Percentiles rank a stretch among this genome's conserved stretches.
Conservation (phyloP, 2,888 invertebrate species). For the Nephrocerus scutellatus region DNA sequence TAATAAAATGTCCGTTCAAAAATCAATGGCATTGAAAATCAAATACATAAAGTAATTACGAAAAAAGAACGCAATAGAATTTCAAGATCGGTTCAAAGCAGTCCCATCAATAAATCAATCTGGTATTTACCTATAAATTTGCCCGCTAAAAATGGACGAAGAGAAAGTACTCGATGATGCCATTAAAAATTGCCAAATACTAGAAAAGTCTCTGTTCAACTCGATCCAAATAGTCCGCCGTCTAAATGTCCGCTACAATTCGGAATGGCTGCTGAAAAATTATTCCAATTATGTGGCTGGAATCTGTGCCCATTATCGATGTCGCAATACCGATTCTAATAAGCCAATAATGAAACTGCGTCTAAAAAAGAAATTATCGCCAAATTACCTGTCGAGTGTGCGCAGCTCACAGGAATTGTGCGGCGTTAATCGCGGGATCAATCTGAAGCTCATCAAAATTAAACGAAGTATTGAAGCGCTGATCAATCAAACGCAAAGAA, state of each 20-base stretch:
- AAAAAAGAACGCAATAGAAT: too few relatives aligned
- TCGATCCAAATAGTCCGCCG: constrained; percentile 28
- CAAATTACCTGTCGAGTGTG: constrained; percentile 9
- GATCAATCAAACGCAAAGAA: constrained; percentile 24
- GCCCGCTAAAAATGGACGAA: constrained; percentile 25
- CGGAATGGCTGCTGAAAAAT: constrained; percentile 28
- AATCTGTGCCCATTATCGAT: constrained; percentile 26
- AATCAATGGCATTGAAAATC: too few relatives aligned
- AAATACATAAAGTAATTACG: too few relatives aligned
- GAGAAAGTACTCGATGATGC: constrained; percentile 25
- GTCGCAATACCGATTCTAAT: too few relatives aligned
- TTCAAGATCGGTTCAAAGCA: too few relatives aligned
- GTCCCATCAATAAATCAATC: too few relatives aligned
- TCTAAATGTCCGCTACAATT: constrained; percentile 30
- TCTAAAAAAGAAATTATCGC: constrained; percentile 5
- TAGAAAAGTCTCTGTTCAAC: constrained; percentile 24
- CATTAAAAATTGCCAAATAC: constrained; percentile 24
- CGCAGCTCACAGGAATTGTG: constrained; percentile 27
- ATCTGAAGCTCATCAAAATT: constrained; percentile 28
- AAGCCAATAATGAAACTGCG: too few relatives aligned
- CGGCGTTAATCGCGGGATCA: constrained; percentile 25
- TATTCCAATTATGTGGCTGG: constrained; percentile 25
- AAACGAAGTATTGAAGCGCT: constrained; percentile 30
- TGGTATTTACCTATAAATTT: neutral
- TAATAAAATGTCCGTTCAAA: too few relatives aligned